These are phyloP conservation scores for Polydrusus pterygomalis DNA, from an alignment of 2,888 invertebrate species.

Conservation along the genomic window DNA sequence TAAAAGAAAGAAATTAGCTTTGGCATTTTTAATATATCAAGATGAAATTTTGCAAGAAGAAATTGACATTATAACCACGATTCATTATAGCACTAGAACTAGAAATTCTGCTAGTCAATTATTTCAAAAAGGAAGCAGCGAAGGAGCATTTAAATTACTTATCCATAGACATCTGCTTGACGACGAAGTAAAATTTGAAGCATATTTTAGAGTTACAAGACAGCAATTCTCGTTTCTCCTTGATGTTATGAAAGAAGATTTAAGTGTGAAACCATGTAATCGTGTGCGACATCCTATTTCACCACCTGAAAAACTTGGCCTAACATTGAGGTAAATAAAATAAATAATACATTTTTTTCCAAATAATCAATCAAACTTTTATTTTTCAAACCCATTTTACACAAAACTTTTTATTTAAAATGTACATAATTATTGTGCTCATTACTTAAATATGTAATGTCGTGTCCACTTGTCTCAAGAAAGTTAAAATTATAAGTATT, in stretches of 20 bases:
- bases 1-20: too few species aligned
- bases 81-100: too few species aligned
- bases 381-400: conserved; percentile 11
- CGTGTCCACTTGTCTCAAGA: neutral
- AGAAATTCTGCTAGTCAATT: too few species aligned
- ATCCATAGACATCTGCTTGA: conserved; percentile 6
- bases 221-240: conserved; percentile 9
- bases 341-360: conserved; percentile 1
- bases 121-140: conserved; percentile 5
- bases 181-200: conserved; percentile 6
- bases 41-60: too few species aligned
- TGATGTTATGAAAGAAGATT: neutral
- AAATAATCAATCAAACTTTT: conserved; percentile 6
- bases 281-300: conserved; percentile 15
- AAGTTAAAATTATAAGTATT: neutral
- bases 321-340: conserved; percentile 10
- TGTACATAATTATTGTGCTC: neutral
- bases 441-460: conserved; percentile 1
- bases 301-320: conserved; percentile 1
- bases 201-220: neutral
- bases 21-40: too few species aligned
- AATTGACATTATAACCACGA: too few species aligned
- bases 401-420: conserved; percentile 4
- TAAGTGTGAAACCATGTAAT: conserved; percentile 1
- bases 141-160: conserved; percentile 16